Percentiles rank a stretch among this genome's conserved stretches.
Evolutionary conservation across 1,140 invertebrate species (phyloP).

Genomic region (Danaus melanippus): DNA sequence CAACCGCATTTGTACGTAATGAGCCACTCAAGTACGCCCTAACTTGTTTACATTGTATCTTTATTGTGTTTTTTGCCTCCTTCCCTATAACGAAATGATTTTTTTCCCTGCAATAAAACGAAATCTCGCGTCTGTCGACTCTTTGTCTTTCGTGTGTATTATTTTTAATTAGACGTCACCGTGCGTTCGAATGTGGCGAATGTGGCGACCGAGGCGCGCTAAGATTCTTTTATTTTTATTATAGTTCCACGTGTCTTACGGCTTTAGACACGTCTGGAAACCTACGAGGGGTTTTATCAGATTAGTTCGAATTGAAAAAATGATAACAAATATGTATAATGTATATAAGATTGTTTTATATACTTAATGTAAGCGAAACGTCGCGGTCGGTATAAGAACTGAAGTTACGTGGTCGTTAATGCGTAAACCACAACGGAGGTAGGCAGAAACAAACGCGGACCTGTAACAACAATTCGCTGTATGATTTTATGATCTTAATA

Average conservation of each 20-base stretch:
- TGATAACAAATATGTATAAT: no score
- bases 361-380: no score
- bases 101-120: constrained; percentile 65
- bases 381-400: no score
- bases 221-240: constrained; percentile 14
- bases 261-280: constrained; percentile 16
- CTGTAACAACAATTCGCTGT: constrained; percentile 9
- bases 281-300: constrained; percentile 8
- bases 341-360: no score
- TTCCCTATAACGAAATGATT: constrained; percentile 59
- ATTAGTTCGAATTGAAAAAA: neutral
- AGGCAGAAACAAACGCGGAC: no score
- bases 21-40: constrained; percentile 69
- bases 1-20: constrained; percentile 64
- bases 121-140: constrained; percentile 46
- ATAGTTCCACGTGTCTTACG: neutral
- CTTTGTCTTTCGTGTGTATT: constrained; percentile 67
- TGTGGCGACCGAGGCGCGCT: constrained; percentile 22
- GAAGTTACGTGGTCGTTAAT: no score
- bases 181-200: constrained; percentile 17
- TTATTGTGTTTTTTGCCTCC: constrained; percentile 69
- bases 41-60: constrained; percentile 71
- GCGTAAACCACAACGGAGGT: no score
- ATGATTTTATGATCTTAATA: constrained; percentile 23
- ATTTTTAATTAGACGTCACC: constrained; percentile 61